Base-by-base conservation (phyloP, 1,140 invertebrate genomes). In the Tetragnatha versicolor region DNA sequence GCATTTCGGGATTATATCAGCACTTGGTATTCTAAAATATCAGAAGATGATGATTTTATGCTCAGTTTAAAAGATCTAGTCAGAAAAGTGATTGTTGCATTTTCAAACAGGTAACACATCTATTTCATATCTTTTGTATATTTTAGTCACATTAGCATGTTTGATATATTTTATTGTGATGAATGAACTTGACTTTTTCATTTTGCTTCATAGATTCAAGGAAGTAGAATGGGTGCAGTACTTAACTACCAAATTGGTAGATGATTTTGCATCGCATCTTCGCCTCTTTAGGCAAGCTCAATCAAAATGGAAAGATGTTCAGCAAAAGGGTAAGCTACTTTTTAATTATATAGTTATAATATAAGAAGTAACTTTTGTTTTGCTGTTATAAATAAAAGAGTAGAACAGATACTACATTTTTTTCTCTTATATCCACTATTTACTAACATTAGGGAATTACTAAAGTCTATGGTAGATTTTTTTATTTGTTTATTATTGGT, bases 221-320 rank as follows among this genome's bases (percentile, higher is more conserved):
- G 90, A 93, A 84, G 90, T 95, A 4, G 93, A 96, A 86, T 96
- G 94, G 93, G 92, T 95, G 82, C 91, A 93, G 17, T 92, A 94
- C 81, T 88, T 97, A 63, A 95, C 94, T 29, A 93, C 93, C 37
- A 89, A 91, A 73, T 88, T 97, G 70, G 93, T 96, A 5, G 94
- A 97, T 86, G 94, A 96, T 88, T 90, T 94, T 79, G 94, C 94
- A 5, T 92, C 92, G 22, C 95, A 97, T 86, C 89, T 97, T 81
- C 89, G 93, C 81, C 85, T 97, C 17, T 97, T 93, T 83, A 86
- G 91, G 37, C 84, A 91, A 89, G 86, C 93, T 17, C 91, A 85
- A 89, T 92, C 79, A 86, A 91, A 84, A 89, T 87, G 81, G 86
- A 89, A 84, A 79, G 81, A 89, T 91, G 88, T 85, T 85, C 83